Conservation (phyloP, 1,140 invertebrate genomes). For the Bombus vancouverensis region DNA sequence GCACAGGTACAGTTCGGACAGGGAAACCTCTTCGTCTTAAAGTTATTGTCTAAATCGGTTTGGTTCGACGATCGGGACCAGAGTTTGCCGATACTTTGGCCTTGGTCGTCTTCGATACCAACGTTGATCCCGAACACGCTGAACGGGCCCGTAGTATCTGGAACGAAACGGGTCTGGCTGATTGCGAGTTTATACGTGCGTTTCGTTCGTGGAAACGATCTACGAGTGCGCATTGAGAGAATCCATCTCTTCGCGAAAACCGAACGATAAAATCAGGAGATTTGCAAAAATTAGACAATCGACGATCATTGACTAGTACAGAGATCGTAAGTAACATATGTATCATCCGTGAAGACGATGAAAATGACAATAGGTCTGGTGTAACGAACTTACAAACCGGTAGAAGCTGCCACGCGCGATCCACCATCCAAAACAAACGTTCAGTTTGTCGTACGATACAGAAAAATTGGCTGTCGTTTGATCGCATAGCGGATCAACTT, state of each 20-base stretch:
- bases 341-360: background rate
- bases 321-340: background rate
- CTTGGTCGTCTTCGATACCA: conserved; percentile 16
- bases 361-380: background rate
- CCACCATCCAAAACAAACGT: background rate
- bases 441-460: background rate
- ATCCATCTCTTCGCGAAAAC: background rate
- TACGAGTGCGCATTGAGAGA: background rate
- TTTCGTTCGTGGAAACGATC: background rate
- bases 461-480: background rate
- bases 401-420: background rate
- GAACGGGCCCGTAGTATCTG: conserved; percentile 33
- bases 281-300: no score
- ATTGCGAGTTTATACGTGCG: background rate
- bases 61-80: background rate
- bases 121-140: conserved; percentile 36
- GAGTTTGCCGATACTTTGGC: background rate
- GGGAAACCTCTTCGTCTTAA: conserved; percentile 50
- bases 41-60: conserved; percentile 12
- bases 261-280: no score
- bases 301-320: background rate
- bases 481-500: no score
- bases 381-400: background rate
- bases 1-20: conserved; percentile 59
- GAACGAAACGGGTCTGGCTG: conserved; percentile 47